Base-by-base conservation (phyloP, 2,113 vertebrate genomes). In the Hippocampus guttulatus region DNA sequence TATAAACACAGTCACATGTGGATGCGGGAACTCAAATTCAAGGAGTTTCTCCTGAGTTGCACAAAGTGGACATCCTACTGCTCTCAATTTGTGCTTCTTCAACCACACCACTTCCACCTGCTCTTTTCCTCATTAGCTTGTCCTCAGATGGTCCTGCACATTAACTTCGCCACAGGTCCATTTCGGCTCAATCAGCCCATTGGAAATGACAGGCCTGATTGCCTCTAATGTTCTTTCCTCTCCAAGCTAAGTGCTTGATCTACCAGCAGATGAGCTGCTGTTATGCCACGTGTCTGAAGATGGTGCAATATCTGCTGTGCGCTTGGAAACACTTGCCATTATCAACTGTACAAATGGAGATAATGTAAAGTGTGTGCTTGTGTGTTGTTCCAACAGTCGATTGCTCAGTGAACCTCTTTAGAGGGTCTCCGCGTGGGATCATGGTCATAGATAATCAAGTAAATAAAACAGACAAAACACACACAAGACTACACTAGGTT, bases 71-170 rank as follows among this genome's bases (percentile, higher is more conserved):
- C 64, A 71, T 61, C 58, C 64, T 73, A 66, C 68, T 66, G 62
- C 67, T 73, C 41, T 65, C 43, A 45, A 65, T 47, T 18, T 45
- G 41, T 64, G 0, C 6, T 27, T 43, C 69, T 74, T 77, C 49
- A 18, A 79, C 81, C 80, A 76, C 83, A 85, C 64, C 78, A 79
- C 75, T 83, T 87, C 80, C 84, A 85, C 80, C 84, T 87, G 71
- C 58, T 74, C 68, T 45, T 74, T 65, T 54, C 74, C 79, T 78
- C 81, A 80, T 80, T 74, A 74, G 57, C 73, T 75, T 1, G 65
- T 73, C 52, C 80, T 86, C 64, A 55, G 82, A 72, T 75, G 80
- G 72, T 77, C 64, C 0, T 5, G 67, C 68, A 71, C 83, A 85
- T 85, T 74, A 85, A 87, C 81, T 83, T 8, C 65, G 68, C 81